A percentile compares a stretch with the other conserved stretches of the same genome.
These are phyloP conservation scores for Fratercula arctica DNA, from an alignment of 2,797 vertebrate genomes.

Conservation along the genomic window DNA sequence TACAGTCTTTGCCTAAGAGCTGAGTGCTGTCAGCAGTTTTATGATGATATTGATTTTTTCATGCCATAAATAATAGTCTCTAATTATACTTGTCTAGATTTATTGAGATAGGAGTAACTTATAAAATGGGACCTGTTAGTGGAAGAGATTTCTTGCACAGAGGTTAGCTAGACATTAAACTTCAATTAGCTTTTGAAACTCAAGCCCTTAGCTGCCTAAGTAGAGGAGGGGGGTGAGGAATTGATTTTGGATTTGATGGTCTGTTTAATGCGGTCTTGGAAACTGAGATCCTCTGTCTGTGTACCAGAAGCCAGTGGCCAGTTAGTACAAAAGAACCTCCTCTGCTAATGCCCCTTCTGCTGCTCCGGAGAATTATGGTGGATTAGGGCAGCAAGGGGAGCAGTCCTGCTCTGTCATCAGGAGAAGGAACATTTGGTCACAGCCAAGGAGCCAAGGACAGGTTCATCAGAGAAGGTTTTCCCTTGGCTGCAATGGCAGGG, in stretches of 20 bases:
- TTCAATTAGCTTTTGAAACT: constrained; percentile 55
- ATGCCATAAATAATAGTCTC: constrained; percentile 59
- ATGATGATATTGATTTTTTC: constrained; percentile 55
- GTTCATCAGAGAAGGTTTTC: not conserved
- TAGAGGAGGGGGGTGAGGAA: not conserved
- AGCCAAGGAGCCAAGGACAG: not conserved
- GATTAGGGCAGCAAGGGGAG: not conserved
- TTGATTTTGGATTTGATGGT: constrained; percentile 27
- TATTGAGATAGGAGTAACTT: constrained; percentile 59
- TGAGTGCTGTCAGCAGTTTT: constrained; percentile 38
- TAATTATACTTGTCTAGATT: constrained; percentile 60
- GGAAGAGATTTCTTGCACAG: constrained; percentile 46
- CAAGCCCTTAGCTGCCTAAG: constrained; percentile 10
- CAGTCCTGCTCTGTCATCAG: not conserved
- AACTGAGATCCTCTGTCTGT: not conserved
- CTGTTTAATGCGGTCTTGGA: not conserved
- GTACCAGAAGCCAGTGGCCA: not conserved
- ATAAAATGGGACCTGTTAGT: constrained; percentile 20
- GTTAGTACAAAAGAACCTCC: not conserved
- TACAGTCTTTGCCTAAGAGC: not conserved
- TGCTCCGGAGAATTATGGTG: fast-evolving
- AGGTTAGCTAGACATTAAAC: constrained; percentile 49
- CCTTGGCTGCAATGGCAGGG: not conserved
- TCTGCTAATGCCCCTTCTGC: not conserved
- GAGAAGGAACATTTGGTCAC: not conserved